Conservation (phyloP, 2,113 vertebrate genomes). For the Microtus ochrogaster region DNA sequence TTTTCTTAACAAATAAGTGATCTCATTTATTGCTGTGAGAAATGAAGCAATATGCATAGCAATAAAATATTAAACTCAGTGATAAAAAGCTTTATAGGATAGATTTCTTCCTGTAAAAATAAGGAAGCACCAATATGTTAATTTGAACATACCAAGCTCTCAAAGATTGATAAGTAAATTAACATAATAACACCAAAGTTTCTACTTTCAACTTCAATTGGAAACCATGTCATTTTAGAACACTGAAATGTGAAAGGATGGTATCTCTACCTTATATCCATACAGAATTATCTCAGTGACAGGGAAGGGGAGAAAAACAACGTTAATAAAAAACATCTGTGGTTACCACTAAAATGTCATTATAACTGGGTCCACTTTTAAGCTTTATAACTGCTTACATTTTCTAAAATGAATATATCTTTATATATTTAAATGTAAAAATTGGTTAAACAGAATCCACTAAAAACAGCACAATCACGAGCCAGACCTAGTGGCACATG, state of each 20-base stretch:
- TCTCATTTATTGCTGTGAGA: slow-evolving; percentile 64
- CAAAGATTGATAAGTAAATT: slow-evolving; percentile 58
- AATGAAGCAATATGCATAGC: slow-evolving; percentile 39
- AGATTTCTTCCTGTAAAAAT: slow-evolving; percentile 16
- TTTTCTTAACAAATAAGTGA: slow-evolving; percentile 68
- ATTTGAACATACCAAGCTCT: slow-evolving; percentile 12
- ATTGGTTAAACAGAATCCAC: slow-evolving; percentile 24
- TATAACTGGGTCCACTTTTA: slow-evolving; percentile 15
- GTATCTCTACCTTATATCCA: slow-evolving; percentile 32
- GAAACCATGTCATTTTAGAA: slow-evolving; percentile 51
- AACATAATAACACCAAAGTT: slow-evolving; percentile 6
- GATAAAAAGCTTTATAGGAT: slow-evolving; percentile 37
- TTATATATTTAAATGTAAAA: slow-evolving; percentile 6
- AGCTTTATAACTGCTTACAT: slow-evolving; percentile 40
- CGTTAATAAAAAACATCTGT: background rate
- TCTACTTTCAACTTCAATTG: slow-evolving; percentile 47
- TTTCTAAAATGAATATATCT: slow-evolving; percentile 50
- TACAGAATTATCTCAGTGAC: slow-evolving; percentile 19
- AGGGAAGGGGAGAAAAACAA: background rate
- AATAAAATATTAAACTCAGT: slow-evolving; percentile 61
- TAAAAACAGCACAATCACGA: background rate
- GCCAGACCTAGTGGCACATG: background rate
- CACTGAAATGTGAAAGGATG: slow-evolving; percentile 14
- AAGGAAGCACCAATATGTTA: slow-evolving; percentile 24
- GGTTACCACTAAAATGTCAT: slow-evolving; percentile 52